Percentiles rank a stretch among this genome's conserved stretches.
These are phyloP conservation scores for Serilophus lunatus DNA, from an alignment of 2,113 vertebrate species.

Conservation along the genomic window DNA sequence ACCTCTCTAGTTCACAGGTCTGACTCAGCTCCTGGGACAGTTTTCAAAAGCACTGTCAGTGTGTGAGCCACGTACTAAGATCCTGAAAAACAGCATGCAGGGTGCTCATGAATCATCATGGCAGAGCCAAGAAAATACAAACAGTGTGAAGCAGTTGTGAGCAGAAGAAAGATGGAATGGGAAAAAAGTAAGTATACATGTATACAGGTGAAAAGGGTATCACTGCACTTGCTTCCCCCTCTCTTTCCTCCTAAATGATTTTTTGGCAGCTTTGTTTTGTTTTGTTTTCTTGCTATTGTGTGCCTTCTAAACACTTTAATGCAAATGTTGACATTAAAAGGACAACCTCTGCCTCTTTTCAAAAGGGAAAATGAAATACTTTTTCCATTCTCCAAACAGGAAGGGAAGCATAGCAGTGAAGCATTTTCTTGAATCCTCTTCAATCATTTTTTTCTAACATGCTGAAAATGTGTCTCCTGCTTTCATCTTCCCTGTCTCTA, in stretches of 20 bases:
- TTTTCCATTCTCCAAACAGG: not conserved
- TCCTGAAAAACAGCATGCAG: not conserved
- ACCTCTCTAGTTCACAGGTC: not conserved
- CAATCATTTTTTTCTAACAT: conserved; percentile 34
- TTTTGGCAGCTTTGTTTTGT: not conserved
- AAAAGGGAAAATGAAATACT: not conserved
- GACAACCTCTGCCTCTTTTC: not conserved
- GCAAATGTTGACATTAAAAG: not conserved
- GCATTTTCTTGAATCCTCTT: conserved; percentile 47
- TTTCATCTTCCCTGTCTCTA: conserved; percentile 30
- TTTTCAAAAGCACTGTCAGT: not conserved
- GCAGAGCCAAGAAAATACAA: conserved; percentile 15
- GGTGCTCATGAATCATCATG: not conserved
- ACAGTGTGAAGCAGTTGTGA: not conserved
- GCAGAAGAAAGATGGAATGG: not conserved
- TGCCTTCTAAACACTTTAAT: not conserved
- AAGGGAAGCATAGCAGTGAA: not conserved
- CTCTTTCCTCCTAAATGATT: not conserved
- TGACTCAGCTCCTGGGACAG: not conserved
- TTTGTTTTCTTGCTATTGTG: not conserved
- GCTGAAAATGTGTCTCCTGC: conserved; percentile 2
- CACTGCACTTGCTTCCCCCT: not conserved
- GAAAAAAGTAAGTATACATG: not conserved
- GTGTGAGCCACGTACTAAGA: not conserved
- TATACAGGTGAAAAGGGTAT: not conserved